These are phyloP conservation scores for Endomychus coccineus DNA, from an alignment of 2,888 invertebrate species.

Conservation along the genomic window DNA sequence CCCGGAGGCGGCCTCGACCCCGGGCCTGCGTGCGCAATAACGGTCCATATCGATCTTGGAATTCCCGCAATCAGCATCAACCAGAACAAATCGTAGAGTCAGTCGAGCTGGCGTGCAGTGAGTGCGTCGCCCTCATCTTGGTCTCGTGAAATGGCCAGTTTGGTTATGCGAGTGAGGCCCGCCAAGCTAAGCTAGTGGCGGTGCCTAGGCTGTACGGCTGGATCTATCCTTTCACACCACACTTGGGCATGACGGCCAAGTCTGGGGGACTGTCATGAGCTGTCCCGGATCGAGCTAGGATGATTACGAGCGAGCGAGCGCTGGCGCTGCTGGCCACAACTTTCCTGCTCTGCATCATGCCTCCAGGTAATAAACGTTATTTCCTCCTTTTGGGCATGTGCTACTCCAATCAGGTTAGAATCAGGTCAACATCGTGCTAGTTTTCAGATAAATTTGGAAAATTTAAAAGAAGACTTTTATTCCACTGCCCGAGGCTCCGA, in stretches of 20 bases:
- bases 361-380: conserved; percentile 44
- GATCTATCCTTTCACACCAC: not conserved
- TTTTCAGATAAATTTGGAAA: too few species aligned
- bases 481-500: too few species aligned
- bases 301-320: conserved; percentile 38
- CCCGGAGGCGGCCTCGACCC: conserved; percentile 17
- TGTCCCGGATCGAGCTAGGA: conserved; percentile 32
- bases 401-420: too few species aligned
- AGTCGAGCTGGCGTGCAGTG: conserved; percentile 8
- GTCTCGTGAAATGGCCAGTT: conserved; percentile 34
- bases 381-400: too few species aligned
- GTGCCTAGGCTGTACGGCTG: conserved; percentile 16
- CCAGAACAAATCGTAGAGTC: conserved; percentile 20
- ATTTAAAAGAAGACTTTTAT: too few species aligned
- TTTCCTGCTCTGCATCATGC: conserved; percentile 40
- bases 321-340: conserved; percentile 40
- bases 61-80: conserved; percentile 21
- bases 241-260: conserved; percentile 13
- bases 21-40: conserved; percentile 25
- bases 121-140: conserved; percentile 16
- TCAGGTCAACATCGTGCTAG: too few species aligned
- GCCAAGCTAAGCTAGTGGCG: conserved; percentile 39
- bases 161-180: conserved; percentile 33
- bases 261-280: conserved; percentile 15
- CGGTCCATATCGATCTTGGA: conserved; percentile 17